phyloP scores from a whole-genome alignment of 2,797 vertebrate species.

The Danio kyathit region DNA sequence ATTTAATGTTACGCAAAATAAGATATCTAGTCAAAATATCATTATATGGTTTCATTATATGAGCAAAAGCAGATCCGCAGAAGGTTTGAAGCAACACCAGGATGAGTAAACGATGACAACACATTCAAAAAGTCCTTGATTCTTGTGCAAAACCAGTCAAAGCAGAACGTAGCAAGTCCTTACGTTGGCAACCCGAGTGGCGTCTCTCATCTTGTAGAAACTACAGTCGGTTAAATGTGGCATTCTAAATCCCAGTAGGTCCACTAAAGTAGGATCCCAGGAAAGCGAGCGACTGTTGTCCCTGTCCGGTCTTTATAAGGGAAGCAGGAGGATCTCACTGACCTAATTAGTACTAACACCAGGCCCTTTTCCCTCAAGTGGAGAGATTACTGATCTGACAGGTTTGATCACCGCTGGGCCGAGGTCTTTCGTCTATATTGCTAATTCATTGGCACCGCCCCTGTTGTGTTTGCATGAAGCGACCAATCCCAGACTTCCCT shows the following conservation, averaged over 20 bases:
- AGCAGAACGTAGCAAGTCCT: conserved; percentile 59
- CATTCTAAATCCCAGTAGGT: conserved; percentile 74
- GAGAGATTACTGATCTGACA: conserved; percentile 77
- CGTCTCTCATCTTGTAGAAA: conserved; percentile 83
- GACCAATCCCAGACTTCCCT: conserved; percentile 73
- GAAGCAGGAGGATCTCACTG: conserved; percentile 78
- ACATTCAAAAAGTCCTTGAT: neutral
- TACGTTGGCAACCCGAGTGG: conserved; percentile 78
- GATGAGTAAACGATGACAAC: conserved; percentile 5
- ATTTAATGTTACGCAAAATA: no score
- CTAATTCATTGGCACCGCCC: conserved; percentile 79
- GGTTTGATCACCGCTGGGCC: conserved; percentile 86
- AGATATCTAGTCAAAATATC: no score
- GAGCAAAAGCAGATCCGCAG: neutral
- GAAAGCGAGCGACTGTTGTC: conserved; percentile 65
- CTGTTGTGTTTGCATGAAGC: conserved; percentile 62
- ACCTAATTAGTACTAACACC: conserved; percentile 83
- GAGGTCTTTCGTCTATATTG: conserved; percentile 79
- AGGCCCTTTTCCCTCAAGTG: conserved; percentile 84
- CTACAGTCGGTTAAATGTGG: conserved; percentile 85
- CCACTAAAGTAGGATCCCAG: conserved; percentile 61
- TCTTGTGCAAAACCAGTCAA: neutral
- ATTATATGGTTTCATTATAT: neutral
- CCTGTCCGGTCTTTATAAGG: conserved; percentile 76
- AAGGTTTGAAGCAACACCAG: neutral